These are phyloP conservation scores for Himalopsyche kuldschensis DNA, from an alignment of 2,888 invertebrate genomes.

Conservation along the genomic window DNA sequence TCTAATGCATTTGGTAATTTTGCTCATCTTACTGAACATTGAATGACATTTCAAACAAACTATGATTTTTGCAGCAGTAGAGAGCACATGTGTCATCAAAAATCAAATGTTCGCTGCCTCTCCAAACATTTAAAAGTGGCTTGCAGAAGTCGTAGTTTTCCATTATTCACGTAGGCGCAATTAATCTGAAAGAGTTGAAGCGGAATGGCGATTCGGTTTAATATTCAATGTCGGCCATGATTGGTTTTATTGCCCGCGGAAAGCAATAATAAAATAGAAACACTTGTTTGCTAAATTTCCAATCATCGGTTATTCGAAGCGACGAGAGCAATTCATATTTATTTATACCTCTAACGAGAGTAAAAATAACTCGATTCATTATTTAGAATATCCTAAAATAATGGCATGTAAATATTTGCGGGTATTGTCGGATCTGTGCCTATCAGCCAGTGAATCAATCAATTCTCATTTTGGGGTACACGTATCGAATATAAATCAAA, in stretches of 20 bases:
- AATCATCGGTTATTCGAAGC: background rate
- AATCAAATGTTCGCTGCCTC: background rate
- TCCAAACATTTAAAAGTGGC: background rate
- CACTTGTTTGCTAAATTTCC: background rate
- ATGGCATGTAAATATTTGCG: background rate
- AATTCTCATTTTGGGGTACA: no score
- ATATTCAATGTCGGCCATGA: background rate
- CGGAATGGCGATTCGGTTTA: background rate
- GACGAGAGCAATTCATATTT: background rate
- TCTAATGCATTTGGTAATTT: no score
- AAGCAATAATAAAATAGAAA: background rate
- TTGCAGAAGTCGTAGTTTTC: background rate
- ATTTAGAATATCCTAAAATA: background rate
- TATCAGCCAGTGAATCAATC: no score
- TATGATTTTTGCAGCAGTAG: background rate
- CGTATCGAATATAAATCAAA: no score
- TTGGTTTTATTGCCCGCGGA: background rate
- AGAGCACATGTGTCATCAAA: background rate
- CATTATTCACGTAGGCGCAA: background rate
- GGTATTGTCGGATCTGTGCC: no score
- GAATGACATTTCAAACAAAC: background rate
- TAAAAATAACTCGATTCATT: background rate
- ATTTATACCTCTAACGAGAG: background rate
- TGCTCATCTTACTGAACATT: no score
- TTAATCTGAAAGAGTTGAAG: background rate